Evolutionary conservation across 1,140 invertebrate genomes (phyloP).

Genomic region (Augochlora pura): DNA sequence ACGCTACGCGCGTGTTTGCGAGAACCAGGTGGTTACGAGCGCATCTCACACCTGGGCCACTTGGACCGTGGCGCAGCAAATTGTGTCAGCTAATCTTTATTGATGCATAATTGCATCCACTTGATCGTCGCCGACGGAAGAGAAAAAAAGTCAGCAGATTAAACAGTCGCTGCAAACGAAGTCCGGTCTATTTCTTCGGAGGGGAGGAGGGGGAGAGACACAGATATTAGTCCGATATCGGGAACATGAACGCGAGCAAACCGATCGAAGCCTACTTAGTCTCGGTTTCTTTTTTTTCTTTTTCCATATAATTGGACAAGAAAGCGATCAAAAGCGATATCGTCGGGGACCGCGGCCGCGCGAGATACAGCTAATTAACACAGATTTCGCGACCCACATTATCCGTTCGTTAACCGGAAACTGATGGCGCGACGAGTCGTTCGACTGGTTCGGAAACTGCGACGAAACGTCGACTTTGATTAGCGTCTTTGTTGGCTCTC

Average conservation of each 20-base stretch:
- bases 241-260: neutral
- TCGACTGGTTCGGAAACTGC: neutral
- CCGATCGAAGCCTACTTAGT: neutral
- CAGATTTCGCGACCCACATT: neutral
- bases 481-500: neutral
- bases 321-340: slow-evolving; percentile 2
- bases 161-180: too few species aligned
- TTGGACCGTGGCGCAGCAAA: too few species aligned
- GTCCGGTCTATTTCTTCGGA: too few species aligned
- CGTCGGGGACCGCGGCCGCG: neutral
- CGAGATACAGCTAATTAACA: slow-evolving; percentile 5
- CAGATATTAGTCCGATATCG: too few species aligned
- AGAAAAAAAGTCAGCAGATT: too few species aligned
- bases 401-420: slow-evolving; percentile 8
- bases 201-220: too few species aligned
- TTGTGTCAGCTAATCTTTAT: too few species aligned
- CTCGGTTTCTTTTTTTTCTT: neutral
- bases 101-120: too few species aligned
- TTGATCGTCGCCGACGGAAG: too few species aligned
- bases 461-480: neutral
- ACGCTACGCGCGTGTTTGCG: too few species aligned
- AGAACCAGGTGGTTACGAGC: too few species aligned
- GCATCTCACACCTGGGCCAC: too few species aligned
- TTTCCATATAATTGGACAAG: neutral
- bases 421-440: neutral